phyloP scores from a whole-genome alignment of 2,113 vertebrate genomes.

The Cyanistes caeruleus region DNA sequence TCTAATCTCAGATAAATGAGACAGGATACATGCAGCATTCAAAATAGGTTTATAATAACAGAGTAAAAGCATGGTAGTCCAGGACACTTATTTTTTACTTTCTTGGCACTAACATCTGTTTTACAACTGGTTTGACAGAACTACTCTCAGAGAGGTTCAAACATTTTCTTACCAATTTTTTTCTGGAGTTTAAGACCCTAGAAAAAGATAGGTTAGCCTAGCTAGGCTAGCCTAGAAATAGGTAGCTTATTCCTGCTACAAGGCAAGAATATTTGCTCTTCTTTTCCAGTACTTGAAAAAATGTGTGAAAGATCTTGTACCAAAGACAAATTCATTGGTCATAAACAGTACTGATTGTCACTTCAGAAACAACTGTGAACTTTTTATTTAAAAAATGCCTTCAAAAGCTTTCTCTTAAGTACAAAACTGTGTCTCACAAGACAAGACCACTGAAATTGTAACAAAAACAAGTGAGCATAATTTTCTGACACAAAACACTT shows the following conservation, averaged over 20 bases:
- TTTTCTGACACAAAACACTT: neutral
- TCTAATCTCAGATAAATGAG: neutral
- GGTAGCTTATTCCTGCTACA: neutral
- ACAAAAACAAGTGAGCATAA: neutral
- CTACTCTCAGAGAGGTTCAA: neutral
- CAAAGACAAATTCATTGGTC: neutral
- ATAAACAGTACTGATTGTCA: neutral
- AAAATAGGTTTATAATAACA: neutral
- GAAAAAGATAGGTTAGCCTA: neutral
- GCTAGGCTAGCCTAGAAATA: neutral
- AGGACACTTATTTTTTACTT: neutral
- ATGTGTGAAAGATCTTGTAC: neutral
- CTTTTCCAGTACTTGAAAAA: neutral
- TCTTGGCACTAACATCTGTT: neutral
- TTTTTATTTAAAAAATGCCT: neutral
- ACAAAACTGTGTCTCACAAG: neutral
- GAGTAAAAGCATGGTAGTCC: neutral
- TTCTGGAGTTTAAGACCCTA: neutral
- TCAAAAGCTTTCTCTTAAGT: neutral
- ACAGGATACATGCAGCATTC: neutral
- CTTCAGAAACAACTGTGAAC: neutral
- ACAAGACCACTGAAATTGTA: neutral
- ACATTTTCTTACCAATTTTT: neutral
- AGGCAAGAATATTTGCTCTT: neutral
- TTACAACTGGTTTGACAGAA: neutral